A percentile compares a stretch with the other conserved stretches of the same genome.
Conservation (phyloP, 2,888 invertebrate species). For the Arrhopalites spinosus region DNA sequence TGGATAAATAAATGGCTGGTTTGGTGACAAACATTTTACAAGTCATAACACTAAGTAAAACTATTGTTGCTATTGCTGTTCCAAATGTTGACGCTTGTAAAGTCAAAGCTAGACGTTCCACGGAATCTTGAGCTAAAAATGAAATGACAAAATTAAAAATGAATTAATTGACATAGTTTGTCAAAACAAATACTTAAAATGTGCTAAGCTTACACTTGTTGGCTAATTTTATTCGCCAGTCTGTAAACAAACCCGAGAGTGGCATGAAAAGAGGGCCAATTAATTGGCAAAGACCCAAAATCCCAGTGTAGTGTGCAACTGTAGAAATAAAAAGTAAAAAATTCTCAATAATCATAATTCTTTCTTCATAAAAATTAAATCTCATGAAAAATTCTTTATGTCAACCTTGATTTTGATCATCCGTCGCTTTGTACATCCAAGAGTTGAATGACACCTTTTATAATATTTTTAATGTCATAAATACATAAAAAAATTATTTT, state of each 20-base stretch:
- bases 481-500: not conserved
- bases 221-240: slow-evolving; percentile 44
- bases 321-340: slow-evolving; percentile 16
- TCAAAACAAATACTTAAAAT: too few relatives aligned
- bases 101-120: slow-evolving; percentile 42
- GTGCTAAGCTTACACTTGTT: slow-evolving; percentile 31
- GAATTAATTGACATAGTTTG: not conserved
- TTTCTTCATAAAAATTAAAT: too few relatives aligned
- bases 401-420: slow-evolving; percentile 41
- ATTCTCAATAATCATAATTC: not conserved
- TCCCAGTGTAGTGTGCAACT: slow-evolving; percentile 51
- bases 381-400: not conserved
- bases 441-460: slow-evolving; percentile 44
- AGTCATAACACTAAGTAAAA: slow-evolving; percentile 39
- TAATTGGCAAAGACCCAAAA: slow-evolving; percentile 48
- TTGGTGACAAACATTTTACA: slow-evolving; percentile 50
- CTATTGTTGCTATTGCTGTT: slow-evolving; percentile 41
- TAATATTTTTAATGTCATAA: too few relatives aligned
- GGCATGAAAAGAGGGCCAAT: slow-evolving; percentile 53
- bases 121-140: slow-evolving; percentile 34
- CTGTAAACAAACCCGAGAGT: slow-evolving; percentile 48
- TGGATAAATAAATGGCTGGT: slow-evolving; percentile 56
- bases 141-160: not conserved
- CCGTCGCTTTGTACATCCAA: slow-evolving; percentile 49
- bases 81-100: slow-evolving; percentile 53